Percentiles rank a stretch among this genome's conserved stretches.
Evolutionary conservation across 2,888 invertebrate species (phyloP).

Genomic region (Pandemis corylana): DNA sequence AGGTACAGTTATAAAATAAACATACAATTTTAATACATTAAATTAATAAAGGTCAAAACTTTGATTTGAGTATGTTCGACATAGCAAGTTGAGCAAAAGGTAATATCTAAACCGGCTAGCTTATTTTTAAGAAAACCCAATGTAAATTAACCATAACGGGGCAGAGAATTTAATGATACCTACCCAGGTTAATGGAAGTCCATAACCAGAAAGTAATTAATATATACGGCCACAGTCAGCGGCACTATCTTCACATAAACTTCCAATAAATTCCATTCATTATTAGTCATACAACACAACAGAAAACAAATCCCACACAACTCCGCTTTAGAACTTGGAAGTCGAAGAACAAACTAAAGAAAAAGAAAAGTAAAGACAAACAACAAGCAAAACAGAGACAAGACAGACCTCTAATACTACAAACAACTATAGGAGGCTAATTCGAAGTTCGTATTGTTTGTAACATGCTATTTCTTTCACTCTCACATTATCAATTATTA

Average conservation of each 20-base stretch:
- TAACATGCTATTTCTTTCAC: too few species aligned
- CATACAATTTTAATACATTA: background rate
- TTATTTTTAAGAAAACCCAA: background rate
- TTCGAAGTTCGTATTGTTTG: too few species aligned
- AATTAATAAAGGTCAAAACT: background rate
- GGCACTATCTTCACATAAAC: slow-evolving; percentile 6
- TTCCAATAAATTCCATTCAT: slow-evolving; percentile 27
- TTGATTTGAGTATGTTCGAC: background rate
- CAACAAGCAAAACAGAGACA: slow-evolving; percentile 13
- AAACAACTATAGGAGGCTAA: background rate
- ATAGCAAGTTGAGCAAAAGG: slow-evolving; percentile 20
- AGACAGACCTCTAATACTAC: background rate
- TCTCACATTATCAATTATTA: too few species aligned
- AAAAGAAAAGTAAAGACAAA: slow-evolving; percentile 16
- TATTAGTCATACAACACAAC: slow-evolving; percentile 24
- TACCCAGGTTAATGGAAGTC: slow-evolving; percentile 33
- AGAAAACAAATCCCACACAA: background rate
- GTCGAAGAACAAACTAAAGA: slow-evolving; percentile 11
- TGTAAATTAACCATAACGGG: slow-evolving; percentile 19
- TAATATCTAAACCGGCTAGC: slow-evolving; percentile 32
- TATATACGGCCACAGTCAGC: background rate
- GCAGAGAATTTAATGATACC: slow-evolving; percentile 15
- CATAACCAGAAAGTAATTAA: slow-evolving; percentile 29
- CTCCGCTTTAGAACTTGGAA: slow-evolving; percentile 12
- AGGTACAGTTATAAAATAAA: background rate